Evolutionary conservation across 2,888 invertebrate genomes (phyloP).

Genomic region (Acholoe squamosa): DNA sequence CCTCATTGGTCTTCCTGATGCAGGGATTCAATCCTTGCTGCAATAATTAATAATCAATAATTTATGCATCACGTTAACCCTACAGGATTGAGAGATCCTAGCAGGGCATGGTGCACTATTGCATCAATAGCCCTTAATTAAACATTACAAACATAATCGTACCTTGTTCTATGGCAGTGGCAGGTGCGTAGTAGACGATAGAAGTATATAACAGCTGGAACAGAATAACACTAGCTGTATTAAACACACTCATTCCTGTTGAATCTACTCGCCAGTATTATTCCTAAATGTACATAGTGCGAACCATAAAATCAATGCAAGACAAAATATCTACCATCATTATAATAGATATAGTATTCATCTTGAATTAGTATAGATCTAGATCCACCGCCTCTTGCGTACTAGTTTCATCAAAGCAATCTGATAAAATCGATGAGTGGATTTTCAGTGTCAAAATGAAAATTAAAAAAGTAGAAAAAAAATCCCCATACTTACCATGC

Average conservation of each 20-base stretch:
- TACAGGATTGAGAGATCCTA: background rate
- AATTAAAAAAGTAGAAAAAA: no score
- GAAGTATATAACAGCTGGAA: background rate
- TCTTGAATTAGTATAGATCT: background rate
- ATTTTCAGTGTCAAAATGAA: background rate
- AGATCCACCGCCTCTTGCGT: background rate
- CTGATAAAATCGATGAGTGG: background rate
- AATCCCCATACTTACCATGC: constrained; percentile 34
- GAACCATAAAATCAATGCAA: background rate
- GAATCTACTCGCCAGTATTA: background rate
- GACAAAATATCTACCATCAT: background rate
- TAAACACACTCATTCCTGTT: background rate
- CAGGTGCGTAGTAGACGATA: background rate
- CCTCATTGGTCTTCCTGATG: no score
- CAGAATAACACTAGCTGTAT: no score
- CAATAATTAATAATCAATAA: no score
- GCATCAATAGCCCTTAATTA: no score
- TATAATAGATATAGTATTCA: background rate
- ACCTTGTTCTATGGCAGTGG: background rate
- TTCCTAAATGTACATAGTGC: background rate
- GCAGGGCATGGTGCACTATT: no score
- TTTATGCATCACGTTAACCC: no score
- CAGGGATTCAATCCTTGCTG: no score
- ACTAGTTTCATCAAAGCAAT: background rate
- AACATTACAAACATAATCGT: no score